A percentile compares a stretch with the other conserved stretches of the same genome.
Conservation (phyloP, 92 coral and sea anemone species). For the Epizoanthus ramosus region DNA sequence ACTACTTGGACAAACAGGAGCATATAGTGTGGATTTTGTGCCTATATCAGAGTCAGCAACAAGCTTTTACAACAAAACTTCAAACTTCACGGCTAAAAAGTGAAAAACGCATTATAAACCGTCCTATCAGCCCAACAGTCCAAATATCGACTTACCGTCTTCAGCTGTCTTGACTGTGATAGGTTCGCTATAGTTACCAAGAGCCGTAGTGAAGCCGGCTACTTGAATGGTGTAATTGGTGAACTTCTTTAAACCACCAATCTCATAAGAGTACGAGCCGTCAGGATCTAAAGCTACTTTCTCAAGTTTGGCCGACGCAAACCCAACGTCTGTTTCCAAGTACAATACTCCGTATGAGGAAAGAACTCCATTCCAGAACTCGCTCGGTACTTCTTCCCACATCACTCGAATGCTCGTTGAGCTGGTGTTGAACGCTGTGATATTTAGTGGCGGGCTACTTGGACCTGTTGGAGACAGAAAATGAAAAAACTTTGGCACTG, state of each 20-base stretch:
- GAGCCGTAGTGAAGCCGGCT: conserved; percentile 5
- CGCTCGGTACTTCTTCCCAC: conserved; percentile 42
- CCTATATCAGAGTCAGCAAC: too few species aligned
- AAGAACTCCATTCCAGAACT: conserved; percentile 32
- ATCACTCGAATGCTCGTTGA: conserved; percentile 49
- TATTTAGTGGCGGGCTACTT: not conserved
- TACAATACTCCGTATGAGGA: conserved; percentile 14
- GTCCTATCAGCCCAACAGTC: not conserved
- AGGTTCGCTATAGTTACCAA: conserved; percentile 27
- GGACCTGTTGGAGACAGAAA: not conserved
- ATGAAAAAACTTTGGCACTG: too few species aligned
- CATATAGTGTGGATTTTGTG: too few species aligned
- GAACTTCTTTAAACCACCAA: conserved; percentile 37
- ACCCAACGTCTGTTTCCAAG: conserved; percentile 2
- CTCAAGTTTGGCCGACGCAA: conserved; percentile 19
- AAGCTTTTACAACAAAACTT: too few species aligned
- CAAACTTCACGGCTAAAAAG: too few species aligned
- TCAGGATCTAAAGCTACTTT: not conserved
- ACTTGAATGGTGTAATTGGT: conserved; percentile 8
- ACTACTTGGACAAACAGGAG: too few species aligned
- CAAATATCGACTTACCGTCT: conserved; percentile 26
- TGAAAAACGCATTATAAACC: too few species aligned
- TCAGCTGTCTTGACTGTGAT: conserved; percentile 49
- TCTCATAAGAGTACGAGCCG: conserved; percentile 1
- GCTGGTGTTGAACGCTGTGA: not conserved